These are phyloP conservation scores for Galagoides demidoff DNA, from an alignment of 2,797 vertebrate genomes.

Conservation along the genomic window DNA sequence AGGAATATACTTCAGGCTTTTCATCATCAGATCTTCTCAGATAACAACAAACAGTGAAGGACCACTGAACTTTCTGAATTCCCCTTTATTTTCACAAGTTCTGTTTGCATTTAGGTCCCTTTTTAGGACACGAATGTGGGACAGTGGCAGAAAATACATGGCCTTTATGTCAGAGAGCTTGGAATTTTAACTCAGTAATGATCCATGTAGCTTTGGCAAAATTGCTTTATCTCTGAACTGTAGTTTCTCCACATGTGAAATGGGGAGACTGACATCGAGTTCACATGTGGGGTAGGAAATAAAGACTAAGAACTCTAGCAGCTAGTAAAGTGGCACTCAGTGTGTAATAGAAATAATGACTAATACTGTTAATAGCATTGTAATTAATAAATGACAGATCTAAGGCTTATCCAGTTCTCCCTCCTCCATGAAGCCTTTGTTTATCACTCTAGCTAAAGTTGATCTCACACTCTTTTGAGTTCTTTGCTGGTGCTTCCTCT, in stretches of 20 bases:
- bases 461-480: not conserved
- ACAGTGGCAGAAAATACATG: not conserved
- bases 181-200: not conserved
- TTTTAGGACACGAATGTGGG: not conserved
- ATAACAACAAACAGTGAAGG: not conserved
- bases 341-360: not conserved
- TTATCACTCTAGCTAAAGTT: not conserved
- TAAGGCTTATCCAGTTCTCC: not conserved
- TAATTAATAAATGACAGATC: not conserved
- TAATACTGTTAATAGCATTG: not conserved
- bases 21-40: not conserved
- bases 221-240: not conserved
- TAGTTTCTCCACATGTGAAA: not conserved
- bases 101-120: not conserved
- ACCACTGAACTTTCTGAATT: not conserved
- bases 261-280: not conserved
- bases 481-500: not conserved
- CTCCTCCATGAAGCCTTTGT: not conserved
- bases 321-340: not conserved
- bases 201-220: not conserved
- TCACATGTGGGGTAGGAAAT: not conserved
- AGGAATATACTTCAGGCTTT: not conserved
- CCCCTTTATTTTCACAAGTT: not conserved
- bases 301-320: not conserved
- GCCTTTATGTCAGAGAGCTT: not conserved